phyloP scores from a whole-genome alignment of 2,888 invertebrate species.

The Furcula furcula region DNA sequence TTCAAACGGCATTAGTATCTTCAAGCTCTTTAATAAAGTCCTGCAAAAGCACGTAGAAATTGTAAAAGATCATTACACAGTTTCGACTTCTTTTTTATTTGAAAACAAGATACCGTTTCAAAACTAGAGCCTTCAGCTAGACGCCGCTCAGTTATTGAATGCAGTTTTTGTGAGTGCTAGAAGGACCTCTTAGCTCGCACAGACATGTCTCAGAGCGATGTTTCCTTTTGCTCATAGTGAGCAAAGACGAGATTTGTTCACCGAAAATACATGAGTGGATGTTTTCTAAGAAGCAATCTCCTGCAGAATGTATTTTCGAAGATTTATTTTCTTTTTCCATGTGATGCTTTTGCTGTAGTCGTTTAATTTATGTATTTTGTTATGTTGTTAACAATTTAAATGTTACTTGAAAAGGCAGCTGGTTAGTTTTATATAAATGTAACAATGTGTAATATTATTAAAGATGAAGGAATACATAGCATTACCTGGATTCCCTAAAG shows the following conservation, averaged over 20 bases:
- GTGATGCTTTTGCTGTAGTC: no score
- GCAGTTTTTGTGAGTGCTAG: slow-evolving; percentile 32
- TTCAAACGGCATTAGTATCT: no score
- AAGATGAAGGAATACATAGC: no score
- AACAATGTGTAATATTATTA: no score
- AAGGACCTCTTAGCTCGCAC: slow-evolving; percentile 18
- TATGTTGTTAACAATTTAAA: no score
- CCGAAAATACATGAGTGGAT: neutral
- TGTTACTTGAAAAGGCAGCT: no score
- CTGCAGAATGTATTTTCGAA: neutral
- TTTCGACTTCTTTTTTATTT: slow-evolving; percentile 53
- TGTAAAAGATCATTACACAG: no score
- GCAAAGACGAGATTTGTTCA: slow-evolving; percentile 10
- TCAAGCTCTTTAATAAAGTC: no score
- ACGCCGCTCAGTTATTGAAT: slow-evolving; percentile 40
- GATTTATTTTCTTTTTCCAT: neutral
- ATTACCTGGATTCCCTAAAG: no score
- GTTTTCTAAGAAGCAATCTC: neutral
- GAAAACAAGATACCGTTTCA: slow-evolving; percentile 66
- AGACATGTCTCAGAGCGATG: slow-evolving; percentile 29
- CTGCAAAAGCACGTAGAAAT: no score
- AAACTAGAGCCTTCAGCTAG: slow-evolving; percentile 35
- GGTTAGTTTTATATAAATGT: no score
- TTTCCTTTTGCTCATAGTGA: slow-evolving; percentile 23
- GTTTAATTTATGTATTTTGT: no score